Conservation (phyloP, 2,797 vertebrate genomes). For the Falco rusticolus region DNA sequence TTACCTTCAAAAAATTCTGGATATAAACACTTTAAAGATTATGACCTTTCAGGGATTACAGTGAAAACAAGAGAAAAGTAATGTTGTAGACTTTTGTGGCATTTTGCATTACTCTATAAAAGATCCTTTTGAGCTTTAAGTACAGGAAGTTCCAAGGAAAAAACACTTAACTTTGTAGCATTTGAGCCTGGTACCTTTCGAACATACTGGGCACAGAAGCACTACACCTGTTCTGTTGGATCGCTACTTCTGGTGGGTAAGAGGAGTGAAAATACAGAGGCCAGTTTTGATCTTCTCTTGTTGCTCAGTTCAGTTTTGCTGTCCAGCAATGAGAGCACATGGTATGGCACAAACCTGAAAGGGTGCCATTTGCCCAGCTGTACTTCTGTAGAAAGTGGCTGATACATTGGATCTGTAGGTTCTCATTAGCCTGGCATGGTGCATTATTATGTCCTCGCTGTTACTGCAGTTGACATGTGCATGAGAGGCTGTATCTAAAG, state of each 20-base stretch:
- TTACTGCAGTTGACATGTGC: fast-evolving
- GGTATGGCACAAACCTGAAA: neutral
- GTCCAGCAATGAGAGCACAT: neutral
- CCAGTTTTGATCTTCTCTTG: neutral
- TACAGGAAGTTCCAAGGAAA: neutral
- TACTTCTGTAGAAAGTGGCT: neutral
- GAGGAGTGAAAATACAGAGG: neutral
- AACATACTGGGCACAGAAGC: neutral
- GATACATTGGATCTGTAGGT: neutral
- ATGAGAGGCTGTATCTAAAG: fast-evolving
- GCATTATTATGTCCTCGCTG: neutral
- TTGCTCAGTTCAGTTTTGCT: neutral
- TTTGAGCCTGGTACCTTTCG: neutral
- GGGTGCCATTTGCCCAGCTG: neutral
- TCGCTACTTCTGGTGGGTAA: neutral
- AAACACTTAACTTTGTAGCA: neutral
- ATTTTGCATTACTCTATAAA: neutral
- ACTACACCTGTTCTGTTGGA: neutral
- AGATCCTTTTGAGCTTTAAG: neutral
- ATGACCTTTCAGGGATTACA: neutral
- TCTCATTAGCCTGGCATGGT: neutral
- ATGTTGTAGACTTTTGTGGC: neutral
- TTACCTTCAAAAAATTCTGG: neutral
- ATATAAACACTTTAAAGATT: neutral
- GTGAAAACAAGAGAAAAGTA: neutral